These are phyloP conservation scores for Protobothrops mucrosquamatus DNA, from an alignment of 2,113 vertebrate genomes.

Conservation along the genomic window DNA sequence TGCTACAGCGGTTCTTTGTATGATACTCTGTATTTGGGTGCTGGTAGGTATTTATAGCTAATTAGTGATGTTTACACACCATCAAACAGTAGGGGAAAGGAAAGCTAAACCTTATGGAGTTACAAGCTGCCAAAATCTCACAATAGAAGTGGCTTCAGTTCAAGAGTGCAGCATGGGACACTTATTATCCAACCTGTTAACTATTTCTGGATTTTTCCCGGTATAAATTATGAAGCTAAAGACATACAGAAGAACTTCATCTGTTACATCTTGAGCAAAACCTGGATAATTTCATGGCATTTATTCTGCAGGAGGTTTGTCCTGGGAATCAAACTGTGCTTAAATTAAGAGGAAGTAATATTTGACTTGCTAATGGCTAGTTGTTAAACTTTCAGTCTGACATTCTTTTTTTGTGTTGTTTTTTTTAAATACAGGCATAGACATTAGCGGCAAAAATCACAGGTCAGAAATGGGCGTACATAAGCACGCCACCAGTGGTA, in stretches of 20 bases:
- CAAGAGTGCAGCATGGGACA: conserved; percentile 38
- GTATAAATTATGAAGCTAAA: conserved; percentile 15
- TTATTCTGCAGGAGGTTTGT: background rate
- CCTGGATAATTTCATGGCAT: background rate
- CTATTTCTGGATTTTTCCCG: conserved; percentile 30
- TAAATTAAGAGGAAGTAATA: conserved; percentile 37
- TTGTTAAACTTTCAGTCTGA: background rate
- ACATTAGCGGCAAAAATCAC: background rate
- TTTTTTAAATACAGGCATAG: background rate
- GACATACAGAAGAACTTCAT: conserved; percentile 34
- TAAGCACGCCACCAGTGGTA: background rate
- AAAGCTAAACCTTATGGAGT: conserved; percentile 55
- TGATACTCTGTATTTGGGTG: background rate
- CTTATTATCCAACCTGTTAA: conserved; percentile 49
- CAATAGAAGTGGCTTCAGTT: conserved; percentile 49
- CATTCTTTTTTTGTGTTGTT: background rate
- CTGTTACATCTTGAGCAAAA: conserved; percentile 25
- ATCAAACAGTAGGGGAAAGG: conserved; percentile 41
- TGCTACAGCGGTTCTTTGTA: background rate
- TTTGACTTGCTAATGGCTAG: conserved; percentile 26
- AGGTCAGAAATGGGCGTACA: background rate
- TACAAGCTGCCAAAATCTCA: conserved; percentile 56
- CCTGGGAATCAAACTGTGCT: conserved; percentile 18
- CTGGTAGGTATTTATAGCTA: background rate
- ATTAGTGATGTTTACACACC: background rate